A percentile compares a stretch with the other conserved stretches of the same genome.
Evolutionary conservation across 2,113 vertebrate genomes (phyloP).

Genomic region (Thinocorus orbignyianus): DNA sequence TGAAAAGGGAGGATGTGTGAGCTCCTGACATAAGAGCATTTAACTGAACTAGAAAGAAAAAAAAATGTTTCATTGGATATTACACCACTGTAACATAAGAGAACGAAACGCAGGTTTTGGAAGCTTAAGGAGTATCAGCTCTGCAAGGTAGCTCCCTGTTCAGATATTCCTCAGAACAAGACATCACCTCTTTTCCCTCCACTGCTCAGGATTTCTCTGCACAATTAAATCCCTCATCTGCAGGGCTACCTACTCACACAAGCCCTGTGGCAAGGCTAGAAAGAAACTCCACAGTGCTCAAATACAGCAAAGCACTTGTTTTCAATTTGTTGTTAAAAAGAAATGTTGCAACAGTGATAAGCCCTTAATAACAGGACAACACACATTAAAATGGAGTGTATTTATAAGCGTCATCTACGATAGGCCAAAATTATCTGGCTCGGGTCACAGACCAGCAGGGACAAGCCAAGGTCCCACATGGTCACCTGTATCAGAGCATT

Average conservation of each 20-base stretch:
- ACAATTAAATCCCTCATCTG: background rate
- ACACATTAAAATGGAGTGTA: rapidly evolving
- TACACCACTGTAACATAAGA: background rate
- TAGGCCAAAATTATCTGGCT: background rate
- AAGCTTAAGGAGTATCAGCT: background rate
- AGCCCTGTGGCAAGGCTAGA: background rate
- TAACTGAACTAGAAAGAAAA: background rate
- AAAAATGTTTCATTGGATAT: background rate
- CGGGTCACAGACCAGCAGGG: background rate
- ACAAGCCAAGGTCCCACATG: background rate
- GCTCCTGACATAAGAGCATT: background rate
- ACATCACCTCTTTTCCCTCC: background rate
- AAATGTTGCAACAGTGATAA: background rate
- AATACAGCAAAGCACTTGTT: background rate
- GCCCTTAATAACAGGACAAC: background rate
- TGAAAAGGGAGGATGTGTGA: background rate
- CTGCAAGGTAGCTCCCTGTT: background rate
- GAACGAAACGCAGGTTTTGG: background rate
- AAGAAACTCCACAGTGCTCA: background rate
- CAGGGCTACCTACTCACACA: background rate
- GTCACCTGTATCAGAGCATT: background rate
- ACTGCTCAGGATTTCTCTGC: background rate
- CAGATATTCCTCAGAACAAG: background rate
- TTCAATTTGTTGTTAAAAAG: background rate
- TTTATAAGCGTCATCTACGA: background rate